phyloP scores from a whole-genome alignment of 2,113 vertebrate genomes.

The Xiphias gladius region DNA sequence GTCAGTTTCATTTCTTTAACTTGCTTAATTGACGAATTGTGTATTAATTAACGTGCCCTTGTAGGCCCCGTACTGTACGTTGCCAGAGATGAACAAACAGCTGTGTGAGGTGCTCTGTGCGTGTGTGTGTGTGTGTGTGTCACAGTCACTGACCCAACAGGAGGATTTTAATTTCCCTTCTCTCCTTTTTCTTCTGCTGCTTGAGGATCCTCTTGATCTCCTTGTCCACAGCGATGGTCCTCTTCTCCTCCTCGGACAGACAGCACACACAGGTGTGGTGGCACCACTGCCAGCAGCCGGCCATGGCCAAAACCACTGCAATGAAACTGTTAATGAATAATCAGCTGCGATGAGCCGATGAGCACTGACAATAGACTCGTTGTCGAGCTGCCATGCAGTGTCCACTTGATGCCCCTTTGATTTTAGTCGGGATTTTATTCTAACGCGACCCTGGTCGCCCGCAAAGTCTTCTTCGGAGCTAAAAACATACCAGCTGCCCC shows the following conservation, averaged over 20 bases:
- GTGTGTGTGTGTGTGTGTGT: background rate
- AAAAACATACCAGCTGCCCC: background rate
- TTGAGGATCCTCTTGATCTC: slow-evolving; percentile 87
- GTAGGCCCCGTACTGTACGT: background rate
- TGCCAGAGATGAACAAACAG: background rate
- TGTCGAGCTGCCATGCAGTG: background rate
- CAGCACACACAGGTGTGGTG: slow-evolving; percentile 84
- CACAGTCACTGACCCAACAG: slow-evolving; percentile 86
- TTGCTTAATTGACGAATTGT: background rate
- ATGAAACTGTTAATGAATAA: slow-evolving; percentile 31
- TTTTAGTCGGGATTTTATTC: slow-evolving; percentile 2
- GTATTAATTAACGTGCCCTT: background rate
- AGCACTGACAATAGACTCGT: background rate
- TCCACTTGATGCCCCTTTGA: background rate
- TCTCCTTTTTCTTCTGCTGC: slow-evolving; percentile 87
- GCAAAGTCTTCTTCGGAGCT: background rate
- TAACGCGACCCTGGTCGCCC: background rate
- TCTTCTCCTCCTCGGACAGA: slow-evolving; percentile 88
- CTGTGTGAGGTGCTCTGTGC: background rate
- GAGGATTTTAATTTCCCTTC: slow-evolving; percentile 89
- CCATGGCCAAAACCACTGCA: slow-evolving; percentile 70
- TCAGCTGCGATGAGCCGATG: slow-evolving; percentile 8
- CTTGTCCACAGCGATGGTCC: slow-evolving; percentile 80
- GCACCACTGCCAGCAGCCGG: slow-evolving; percentile 73
- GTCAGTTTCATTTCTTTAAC: background rate